Base-by-base conservation (phyloP, 2,113 vertebrate species). In the Paraplagusia blochii region DNA sequence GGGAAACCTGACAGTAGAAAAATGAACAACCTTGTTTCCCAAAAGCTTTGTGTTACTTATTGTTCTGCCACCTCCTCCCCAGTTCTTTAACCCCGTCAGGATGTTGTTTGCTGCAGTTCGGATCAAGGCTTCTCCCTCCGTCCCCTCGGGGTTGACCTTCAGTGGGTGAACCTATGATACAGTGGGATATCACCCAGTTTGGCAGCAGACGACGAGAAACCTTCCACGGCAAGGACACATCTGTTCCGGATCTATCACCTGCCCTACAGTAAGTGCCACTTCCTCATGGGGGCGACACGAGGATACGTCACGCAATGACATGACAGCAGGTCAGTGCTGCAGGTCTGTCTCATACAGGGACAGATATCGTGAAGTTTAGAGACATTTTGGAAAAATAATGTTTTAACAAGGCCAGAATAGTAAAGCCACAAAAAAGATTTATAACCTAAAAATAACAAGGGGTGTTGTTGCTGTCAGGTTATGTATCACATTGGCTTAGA, bases 71-170 rank as follows among this genome's bases (percentile, higher is more conserved):
- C 39, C 48, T 38, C 40, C 14, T 46, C 11, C 52, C 19, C 60
- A 1, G 45, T 47, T 54, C 12, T 39, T 55, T 39, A 44, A 54
- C 55, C 68, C 74, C 63, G 66, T 83, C 81, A 76, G 63, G 50
- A 35, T 11, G 12, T 45, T 73, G 64, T 68, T 65, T 39, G 1
- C 50, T 54, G 36, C 44, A 75, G 60, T 82, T 86, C 83, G 82
- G 77, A 87, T 86, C 44, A 36, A 63, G 15, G 53, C 66, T 47
- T 18, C 40, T 69, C 61, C 72, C 67, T 67, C 59, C 5, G 61
- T 55, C 61, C 81, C 81, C 64, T 84, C 81, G 66, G 64, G 9
- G 62, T 43, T 83, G 88, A 89, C 88, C 88, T 88, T 89, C 82
- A 76, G 57, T 47, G 3, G 66, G 65, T 42, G n/a, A n/a, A n/a